These are phyloP conservation scores for Sternarchorhynchus goeldii DNA, from an alignment of 2,797 vertebrate genomes.

Conservation along the genomic window DNA sequence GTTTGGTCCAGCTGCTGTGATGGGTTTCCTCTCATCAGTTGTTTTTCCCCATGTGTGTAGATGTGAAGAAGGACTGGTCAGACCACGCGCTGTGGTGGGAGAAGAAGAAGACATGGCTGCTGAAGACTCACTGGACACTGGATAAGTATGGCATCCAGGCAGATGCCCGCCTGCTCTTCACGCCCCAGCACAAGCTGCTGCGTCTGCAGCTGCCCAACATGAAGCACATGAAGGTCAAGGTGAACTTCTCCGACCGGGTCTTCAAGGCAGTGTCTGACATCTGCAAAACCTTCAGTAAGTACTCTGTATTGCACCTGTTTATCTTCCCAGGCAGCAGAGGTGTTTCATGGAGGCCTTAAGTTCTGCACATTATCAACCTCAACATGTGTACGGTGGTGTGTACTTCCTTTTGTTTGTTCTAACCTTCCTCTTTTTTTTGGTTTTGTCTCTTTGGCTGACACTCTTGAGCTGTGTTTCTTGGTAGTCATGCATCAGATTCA, in stretches of 20 bases:
- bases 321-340: too few relatives aligned
- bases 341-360: too few relatives aligned
- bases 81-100: slow-evolving; percentile 99
- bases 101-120: slow-evolving; percentile 97
- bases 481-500: background rate
- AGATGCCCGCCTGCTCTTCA: slow-evolving; percentile 96
- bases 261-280: slow-evolving; percentile 99
- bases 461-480: background rate
- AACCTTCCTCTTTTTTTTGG: background rate
- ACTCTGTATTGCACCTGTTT: slow-evolving; percentile 23
- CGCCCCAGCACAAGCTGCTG: slow-evolving; percentile 96
- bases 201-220: slow-evolving; percentile 98
- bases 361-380: too few relatives aligned
- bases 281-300: slow-evolving; percentile 99
- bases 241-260: slow-evolving; percentile 98
- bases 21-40: background rate
- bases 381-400: too few relatives aligned
- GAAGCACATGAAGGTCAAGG: slow-evolving; percentile 99
- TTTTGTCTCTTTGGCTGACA: slow-evolving; percentile 16
- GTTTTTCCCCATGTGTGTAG: slow-evolving; percentile 65
- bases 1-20: background rate
- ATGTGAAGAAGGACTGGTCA: slow-evolving; percentile 99
- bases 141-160: slow-evolving; percentile 99
- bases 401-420: background rate
- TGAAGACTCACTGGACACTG: slow-evolving; percentile 98